These are phyloP conservation scores for Benitochromis conjunctus DNA, from an alignment of 2,113 vertebrate species.

Conservation along the genomic window DNA sequence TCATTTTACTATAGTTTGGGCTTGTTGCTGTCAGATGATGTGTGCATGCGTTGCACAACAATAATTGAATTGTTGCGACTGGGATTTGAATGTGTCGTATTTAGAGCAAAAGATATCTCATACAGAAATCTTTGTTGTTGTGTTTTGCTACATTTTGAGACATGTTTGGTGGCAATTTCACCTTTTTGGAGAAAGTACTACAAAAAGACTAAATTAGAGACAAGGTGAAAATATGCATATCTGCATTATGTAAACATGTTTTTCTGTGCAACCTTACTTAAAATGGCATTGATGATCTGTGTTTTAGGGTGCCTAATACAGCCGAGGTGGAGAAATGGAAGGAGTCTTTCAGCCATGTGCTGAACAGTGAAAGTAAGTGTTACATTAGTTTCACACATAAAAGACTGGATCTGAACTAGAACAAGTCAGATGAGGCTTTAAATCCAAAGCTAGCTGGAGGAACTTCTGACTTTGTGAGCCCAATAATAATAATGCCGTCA, in stretches of 20 bases:
- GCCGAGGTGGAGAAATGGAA: slow-evolving; percentile 87
- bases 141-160: neutral
- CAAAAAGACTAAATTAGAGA: neutral
- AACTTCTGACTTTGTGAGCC: neutral
- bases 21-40: neutral
- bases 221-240: neutral
- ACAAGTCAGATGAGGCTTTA: neutral
- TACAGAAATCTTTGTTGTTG: neutral
- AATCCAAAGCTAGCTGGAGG: neutral
- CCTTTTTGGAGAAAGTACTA: neutral
- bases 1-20: neutral
- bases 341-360: slow-evolving; percentile 83
- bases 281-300: neutral
- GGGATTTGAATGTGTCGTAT: neutral
- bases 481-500: neutral
- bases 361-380: slow-evolving; percentile 84
- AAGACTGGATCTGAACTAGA: neutral
- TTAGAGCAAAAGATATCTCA: neutral
- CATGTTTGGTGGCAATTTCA: neutral
- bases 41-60: no score
- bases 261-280: neutral
- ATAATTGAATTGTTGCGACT: neutral
- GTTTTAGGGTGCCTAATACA: slow-evolving; percentile 70
- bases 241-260: neutral
- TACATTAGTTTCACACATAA: neutral